Conservation (phyloP, 2,113 vertebrate genomes). For the Syngnathus floridae region DNA sequence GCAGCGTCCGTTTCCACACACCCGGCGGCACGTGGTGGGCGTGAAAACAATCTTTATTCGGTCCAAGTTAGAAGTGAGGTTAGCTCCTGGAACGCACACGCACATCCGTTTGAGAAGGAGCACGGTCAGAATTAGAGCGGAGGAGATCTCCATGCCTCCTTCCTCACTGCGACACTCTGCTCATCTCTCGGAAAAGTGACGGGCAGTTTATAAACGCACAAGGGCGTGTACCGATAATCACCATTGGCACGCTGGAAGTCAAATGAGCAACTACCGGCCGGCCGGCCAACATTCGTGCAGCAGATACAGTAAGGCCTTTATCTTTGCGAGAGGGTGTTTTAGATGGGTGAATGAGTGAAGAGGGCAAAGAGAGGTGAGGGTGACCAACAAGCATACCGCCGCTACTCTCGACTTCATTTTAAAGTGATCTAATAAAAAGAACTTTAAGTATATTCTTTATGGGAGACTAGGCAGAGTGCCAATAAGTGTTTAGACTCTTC, state of each 20-base stretch:
- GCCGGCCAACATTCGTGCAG: constrained; percentile 38
- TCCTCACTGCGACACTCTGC: constrained; percentile 53
- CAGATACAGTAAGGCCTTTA: constrained; percentile 52
- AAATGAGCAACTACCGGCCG: constrained; percentile 54
- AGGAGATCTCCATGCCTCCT: constrained; percentile 65
- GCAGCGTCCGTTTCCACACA: constrained; percentile 66
- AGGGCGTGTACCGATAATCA: constrained; percentile 61
- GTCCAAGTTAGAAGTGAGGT: constrained; percentile 70
- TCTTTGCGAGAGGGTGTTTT: constrained; percentile 64
- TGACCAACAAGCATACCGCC: constrained; percentile 4
- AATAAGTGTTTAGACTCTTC: background rate
- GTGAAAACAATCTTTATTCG: constrained; percentile 78
- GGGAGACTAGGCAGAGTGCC: background rate
- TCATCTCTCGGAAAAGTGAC: constrained; percentile 29
- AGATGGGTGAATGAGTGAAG: constrained; percentile 51
- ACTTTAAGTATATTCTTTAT: background rate
- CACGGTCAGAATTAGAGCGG: constrained; percentile 40
- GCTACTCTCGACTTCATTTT: background rate
- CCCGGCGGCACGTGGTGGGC: constrained; percentile 69
- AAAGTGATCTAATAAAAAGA: background rate
- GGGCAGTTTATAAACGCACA: constrained; percentile 64
- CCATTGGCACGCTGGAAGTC: constrained; percentile 54
- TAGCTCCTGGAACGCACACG: constrained; percentile 66
- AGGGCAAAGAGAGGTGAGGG: constrained; percentile 55
- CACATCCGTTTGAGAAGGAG: constrained; percentile 53